Evolutionary conservation across 2,888 invertebrate genomes (phyloP).

Genomic region (Apotomis turbidana): DNA sequence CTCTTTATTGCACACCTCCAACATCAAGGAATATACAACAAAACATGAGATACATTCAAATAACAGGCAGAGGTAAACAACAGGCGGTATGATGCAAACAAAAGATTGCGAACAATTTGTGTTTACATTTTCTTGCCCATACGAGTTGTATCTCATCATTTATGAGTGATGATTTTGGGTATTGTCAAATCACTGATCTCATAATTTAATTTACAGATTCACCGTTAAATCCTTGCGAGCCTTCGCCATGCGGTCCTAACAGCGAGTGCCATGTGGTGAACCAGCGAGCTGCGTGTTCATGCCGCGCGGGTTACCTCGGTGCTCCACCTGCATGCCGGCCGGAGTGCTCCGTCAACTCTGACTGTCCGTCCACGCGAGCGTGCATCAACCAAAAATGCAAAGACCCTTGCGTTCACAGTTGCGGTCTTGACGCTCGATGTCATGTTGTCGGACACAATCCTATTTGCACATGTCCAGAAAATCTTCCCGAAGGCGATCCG

Average conservation of each 20-base stretch:
- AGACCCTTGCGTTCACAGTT: constrained; percentile 90
- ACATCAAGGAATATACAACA: too few species aligned
- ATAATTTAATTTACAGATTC: constrained; percentile 49
- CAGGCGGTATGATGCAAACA: too few species aligned
- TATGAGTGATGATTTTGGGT: too few species aligned
- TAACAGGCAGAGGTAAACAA: too few species aligned
- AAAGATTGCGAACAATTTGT: too few species aligned
- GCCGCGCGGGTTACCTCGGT: constrained; percentile 87
- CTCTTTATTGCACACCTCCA: too few species aligned
- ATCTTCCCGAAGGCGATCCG: constrained; percentile 89
- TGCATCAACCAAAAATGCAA: constrained; percentile 90
- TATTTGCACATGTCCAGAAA: constrained; percentile 88
- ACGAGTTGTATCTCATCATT: too few species aligned
- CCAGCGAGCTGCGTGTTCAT: constrained; percentile 89
- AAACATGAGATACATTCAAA: too few species aligned
- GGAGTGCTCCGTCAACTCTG: constrained; percentile 90
- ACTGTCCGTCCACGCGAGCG: constrained; percentile 88
- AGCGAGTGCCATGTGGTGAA: constrained; percentile 88
- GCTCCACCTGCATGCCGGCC: constrained; percentile 90
- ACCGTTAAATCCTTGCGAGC: constrained; percentile 86
- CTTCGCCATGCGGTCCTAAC: constrained; percentile 90
- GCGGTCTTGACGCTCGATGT: constrained; percentile 90
- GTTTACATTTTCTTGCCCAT: too few species aligned
- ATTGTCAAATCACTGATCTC: too few species aligned
- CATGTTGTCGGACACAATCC: constrained; percentile 92